Evolutionary conservation across 1,140 invertebrate species (phyloP).

Genomic region (Lepidostoma basale): DNA sequence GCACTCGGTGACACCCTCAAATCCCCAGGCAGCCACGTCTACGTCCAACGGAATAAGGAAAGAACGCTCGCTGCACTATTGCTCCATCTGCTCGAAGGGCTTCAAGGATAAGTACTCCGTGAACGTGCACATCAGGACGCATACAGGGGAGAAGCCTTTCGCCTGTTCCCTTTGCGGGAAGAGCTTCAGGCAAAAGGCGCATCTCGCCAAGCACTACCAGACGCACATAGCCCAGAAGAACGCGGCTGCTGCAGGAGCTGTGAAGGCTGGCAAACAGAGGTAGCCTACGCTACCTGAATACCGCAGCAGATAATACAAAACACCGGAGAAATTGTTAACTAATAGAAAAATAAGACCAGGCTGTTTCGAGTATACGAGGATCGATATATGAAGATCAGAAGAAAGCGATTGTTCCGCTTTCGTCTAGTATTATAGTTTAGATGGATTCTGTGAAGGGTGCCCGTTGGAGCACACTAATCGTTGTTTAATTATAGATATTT

Average conservation of each 20-base stretch:
- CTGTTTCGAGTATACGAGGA: conserved; percentile 16
- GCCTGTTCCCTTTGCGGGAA: conserved; percentile 87
- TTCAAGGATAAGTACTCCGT: conserved; percentile 95
- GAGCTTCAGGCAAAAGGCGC: conserved; percentile 94
- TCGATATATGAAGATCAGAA: background rate
- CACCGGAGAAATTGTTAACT: conserved; percentile 19
- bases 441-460: background rate
- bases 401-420: conserved; percentile 12
- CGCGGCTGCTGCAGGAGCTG: conserved; percentile 56
- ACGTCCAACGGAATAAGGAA: conserved; percentile 71
- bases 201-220: conserved; percentile 96
- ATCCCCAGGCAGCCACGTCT: conserved; percentile 58
- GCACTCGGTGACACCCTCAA: conserved; percentile 50
- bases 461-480: background rate
- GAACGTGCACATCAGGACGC: conserved; percentile 89
- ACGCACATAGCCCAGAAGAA: conserved; percentile 87
- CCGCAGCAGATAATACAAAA: background rate
- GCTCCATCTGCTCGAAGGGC: conserved; percentile 89
- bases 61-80: conserved; percentile 86
- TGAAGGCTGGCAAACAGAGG: conserved; percentile 59
- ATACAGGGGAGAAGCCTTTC: conserved; percentile 91
- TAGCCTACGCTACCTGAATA: conserved; percentile 48
- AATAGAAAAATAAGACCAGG: conserved; percentile 19
- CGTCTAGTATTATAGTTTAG: conserved; percentile 26
- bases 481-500: conserved; percentile 22